Base-by-base conservation (phyloP, 2,797 vertebrate genomes). In the Periparus ater region DNA sequence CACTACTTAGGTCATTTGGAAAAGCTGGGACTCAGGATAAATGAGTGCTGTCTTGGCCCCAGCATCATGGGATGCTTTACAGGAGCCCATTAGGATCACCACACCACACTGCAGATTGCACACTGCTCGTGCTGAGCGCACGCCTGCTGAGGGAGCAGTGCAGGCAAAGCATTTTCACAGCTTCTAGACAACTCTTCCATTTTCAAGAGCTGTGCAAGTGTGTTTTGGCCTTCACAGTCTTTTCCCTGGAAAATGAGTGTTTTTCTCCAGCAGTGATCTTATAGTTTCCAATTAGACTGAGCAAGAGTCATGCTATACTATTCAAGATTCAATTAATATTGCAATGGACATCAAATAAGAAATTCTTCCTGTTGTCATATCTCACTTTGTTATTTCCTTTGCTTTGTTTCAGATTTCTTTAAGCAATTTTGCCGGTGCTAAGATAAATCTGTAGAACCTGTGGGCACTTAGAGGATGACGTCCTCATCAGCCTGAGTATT, bases 1-100 rank as follows among this genome's bases (percentile, higher is more conserved):
- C 97, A 97, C 97, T 91, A 93, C 95, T 97, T 96, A 97, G 95
- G 97, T 97, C 97, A 95, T 91, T 96, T 29, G 62, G 95, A 88
- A 95, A 95, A 96, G 95, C 96, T 96, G 78, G 84, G 95, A 71
- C 84, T 84, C 13, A 32, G 30, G 62, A 93, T 67, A 67, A 87
- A 91, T 80, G 91, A 85, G 83, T 40, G 86, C 89, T 92, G 91
- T 88, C 63, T 81, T 92, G 78, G 96, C 92, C 93, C 48, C 32
- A 71, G 10, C 87, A 95, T 91, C 91, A 51, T 13, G 26, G 78
- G 78, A 67, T 82, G 88, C 85, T 89, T 95, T 85, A 63, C 40
- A 13, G 79, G 73, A 88, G 85, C 58, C 72, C 48, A n/a, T 85
- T 25, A 73, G 45, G 54, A 85, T 84, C 38, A 3, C 61, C 6